Evolutionary conservation across 2,113 vertebrate genomes (phyloP).

Genomic region (Leuciscus idus): DNA sequence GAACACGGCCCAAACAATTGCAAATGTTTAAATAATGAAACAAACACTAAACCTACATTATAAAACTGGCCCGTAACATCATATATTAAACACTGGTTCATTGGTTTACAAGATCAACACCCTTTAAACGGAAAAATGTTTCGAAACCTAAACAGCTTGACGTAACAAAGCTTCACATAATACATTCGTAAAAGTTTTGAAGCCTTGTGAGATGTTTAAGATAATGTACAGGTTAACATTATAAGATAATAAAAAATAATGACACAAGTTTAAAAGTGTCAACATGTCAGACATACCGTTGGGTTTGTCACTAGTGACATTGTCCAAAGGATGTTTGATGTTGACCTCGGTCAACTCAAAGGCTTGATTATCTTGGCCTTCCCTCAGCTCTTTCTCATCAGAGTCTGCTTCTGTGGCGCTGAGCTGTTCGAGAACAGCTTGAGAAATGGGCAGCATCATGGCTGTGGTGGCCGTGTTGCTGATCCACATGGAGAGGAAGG

Average conservation of each 20-base stretch:
- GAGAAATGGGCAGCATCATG: slow-evolving; percentile 94
- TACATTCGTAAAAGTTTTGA: background rate
- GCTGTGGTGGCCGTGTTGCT: slow-evolving; percentile 93
- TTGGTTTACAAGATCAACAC: background rate
- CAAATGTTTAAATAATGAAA: background rate
- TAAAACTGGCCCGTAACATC: too few species aligned
- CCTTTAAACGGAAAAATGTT: background rate
- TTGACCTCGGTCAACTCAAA: slow-evolving; percentile 66
- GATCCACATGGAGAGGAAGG: slow-evolving; percentile 98
- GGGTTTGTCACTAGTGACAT: background rate
- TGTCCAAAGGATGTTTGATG: background rate
- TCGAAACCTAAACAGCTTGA: too few species aligned
- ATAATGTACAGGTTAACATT: background rate
- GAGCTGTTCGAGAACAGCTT: slow-evolving; percentile 87
- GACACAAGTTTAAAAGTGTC: background rate
- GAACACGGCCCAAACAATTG: background rate
- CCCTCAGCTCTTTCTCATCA: slow-evolving; percentile 56
- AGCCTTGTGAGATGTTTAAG: background rate
- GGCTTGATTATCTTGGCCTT: slow-evolving; percentile 61
- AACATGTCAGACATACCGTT: background rate
- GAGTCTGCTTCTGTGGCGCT: slow-evolving; percentile 67
- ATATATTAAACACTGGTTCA: background rate
- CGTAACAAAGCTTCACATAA: background rate
- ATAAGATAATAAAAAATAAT: background rate
- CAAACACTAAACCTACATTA: background rate